A percentile compares a stretch with the other conserved stretches of the same genome.
phyloP scores from a whole-genome alignment of 2,888 invertebrate genomes.

The Limnephilus rhombicus region DNA sequence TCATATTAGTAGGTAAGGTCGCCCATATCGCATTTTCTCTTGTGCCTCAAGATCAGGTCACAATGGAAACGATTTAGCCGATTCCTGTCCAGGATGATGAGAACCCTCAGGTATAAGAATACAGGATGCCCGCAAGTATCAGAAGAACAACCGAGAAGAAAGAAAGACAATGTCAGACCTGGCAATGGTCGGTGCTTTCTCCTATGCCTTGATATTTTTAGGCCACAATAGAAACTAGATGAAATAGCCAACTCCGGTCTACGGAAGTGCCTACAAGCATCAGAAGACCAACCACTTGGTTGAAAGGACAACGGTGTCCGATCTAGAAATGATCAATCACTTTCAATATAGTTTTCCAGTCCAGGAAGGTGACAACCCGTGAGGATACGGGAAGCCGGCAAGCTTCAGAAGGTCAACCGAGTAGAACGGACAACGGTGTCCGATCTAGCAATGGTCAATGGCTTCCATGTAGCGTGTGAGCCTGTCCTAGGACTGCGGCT shows the following conservation, averaged over 20 bases:
- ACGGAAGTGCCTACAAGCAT: no score
- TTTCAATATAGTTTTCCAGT: not conserved
- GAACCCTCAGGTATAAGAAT: not conserved
- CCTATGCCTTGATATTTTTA: no score
- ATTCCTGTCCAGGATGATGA: not conserved
- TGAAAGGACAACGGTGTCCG: no score
- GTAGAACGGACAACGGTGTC: not conserved
- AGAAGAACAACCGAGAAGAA: not conserved
- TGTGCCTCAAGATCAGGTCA: not conserved
- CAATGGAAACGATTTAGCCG: no score
- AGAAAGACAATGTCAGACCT: not conserved
- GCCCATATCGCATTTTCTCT: not conserved
- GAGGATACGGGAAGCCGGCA: no score
- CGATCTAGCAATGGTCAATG: not conserved
- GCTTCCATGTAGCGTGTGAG: not conserved
- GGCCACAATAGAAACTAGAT: no score
- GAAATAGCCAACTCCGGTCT: no score
- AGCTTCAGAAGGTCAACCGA: no score
- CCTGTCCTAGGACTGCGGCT: conserved; percentile 45
- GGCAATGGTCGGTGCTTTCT: not conserved
- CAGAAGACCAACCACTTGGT: no score
- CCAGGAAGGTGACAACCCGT: no score
- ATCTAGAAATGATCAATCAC: not conserved
- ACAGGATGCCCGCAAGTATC: not conserved
- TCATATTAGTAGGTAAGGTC: not conserved